phyloP scores from a whole-genome alignment of 2,113 vertebrate genomes.

The Silurus meridionalis region DNA sequence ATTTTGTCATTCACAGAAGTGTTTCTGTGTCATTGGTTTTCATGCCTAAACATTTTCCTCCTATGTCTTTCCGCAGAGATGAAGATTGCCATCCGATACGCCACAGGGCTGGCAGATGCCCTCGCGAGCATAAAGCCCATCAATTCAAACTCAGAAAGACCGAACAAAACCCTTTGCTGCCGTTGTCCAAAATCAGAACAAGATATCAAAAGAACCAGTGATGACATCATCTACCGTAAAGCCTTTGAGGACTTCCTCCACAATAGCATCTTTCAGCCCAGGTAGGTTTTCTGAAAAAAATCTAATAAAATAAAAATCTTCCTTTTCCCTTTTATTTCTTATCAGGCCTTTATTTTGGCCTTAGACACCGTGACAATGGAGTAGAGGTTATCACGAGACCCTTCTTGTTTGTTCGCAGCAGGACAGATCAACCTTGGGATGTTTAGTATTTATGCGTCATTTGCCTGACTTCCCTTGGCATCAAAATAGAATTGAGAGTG shows the following conservation, averaged over 20 bases:
- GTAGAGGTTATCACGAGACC: not conserved
- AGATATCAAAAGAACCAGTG: constrained; percentile 86
- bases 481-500: not conserved
- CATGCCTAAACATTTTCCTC: not conserved
- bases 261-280: constrained; percentile 93
- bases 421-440: constrained; percentile 16
- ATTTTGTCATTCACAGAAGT: no score
- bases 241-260: constrained; percentile 98
- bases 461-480: constrained; percentile 6
- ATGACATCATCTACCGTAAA: constrained; percentile 90
- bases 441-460: not conserved
- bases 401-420: constrained; percentile 21
- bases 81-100: constrained; percentile 89
- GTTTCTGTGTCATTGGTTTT: not conserved
- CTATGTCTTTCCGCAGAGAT: constrained; percentile 70
- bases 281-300: constrained; percentile 66
- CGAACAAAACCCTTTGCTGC: constrained; percentile 86
- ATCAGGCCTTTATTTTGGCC: constrained; percentile 1
- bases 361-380: not conserved
- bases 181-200: constrained; percentile 88
- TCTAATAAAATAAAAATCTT: not conserved
- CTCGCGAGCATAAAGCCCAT: constrained; percentile 85
- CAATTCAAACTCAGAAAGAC: constrained; percentile 76
- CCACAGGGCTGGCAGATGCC: constrained; percentile 82
- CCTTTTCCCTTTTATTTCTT: not conserved